These are phyloP conservation scores for Noturus placidus DNA, from an alignment of 2,113 vertebrate species.

Conservation along the genomic window DNA sequence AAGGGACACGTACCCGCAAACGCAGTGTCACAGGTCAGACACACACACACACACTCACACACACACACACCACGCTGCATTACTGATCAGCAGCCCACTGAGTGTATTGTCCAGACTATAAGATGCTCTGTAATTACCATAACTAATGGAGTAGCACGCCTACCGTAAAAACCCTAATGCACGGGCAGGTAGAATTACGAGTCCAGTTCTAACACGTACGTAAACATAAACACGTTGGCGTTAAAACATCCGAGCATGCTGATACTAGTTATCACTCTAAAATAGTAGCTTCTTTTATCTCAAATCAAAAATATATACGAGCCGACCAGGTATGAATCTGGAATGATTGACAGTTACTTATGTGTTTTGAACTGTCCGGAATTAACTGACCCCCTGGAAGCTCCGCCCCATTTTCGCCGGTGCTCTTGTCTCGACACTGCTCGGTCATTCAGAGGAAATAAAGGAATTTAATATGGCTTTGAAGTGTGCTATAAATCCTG, in stretches of 20 bases:
- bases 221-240: not conserved
- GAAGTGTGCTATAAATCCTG: not conserved
- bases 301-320: not conserved
- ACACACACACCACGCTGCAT: not conserved
- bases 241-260: not conserved
- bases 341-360: not conserved
- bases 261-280: not conserved
- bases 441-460: not conserved
- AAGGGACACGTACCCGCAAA: constrained; percentile 71
- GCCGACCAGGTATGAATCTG: not conserved
- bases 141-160: not conserved
- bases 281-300: not conserved
- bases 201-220: not conserved
- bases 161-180: not conserved
- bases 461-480: not conserved
- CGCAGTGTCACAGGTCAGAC: constrained; percentile 83
- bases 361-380: not conserved
- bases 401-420: not conserved
- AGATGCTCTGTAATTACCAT: not conserved
- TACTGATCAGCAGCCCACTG: not conserved
- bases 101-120: no score
- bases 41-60: constrained; percentile 11
- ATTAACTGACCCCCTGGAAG: not conserved
- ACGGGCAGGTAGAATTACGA: not conserved
- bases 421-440: no score